phyloP scores from a whole-genome alignment of 2,113 vertebrate species.

The Pteruthius melanotis region DNA sequence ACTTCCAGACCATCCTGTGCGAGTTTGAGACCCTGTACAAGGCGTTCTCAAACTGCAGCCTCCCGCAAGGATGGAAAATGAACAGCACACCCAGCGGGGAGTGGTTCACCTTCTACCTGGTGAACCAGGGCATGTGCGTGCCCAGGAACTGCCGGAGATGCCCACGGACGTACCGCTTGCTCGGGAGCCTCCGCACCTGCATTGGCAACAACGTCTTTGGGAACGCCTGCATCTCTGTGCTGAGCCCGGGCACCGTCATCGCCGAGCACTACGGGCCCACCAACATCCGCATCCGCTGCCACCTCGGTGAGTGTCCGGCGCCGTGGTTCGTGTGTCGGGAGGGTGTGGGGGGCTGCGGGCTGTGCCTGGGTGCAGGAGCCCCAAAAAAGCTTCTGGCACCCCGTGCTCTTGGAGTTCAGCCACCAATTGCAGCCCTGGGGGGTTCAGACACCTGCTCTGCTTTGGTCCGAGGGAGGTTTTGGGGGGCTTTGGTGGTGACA shows the following conservation, averaged over 20 bases:
- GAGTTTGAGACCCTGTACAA: slow-evolving; percentile 94
- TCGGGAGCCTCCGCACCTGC: slow-evolving; percentile 95
- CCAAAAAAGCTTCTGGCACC: not conserved
- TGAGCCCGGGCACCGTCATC: slow-evolving; percentile 89
- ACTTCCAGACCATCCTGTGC: slow-evolving; percentile 89
- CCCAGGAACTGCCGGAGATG: slow-evolving; percentile 92
- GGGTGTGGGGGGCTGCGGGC: fast-evolving
- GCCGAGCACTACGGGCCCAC: slow-evolving; percentile 94
- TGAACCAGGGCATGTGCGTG: slow-evolving; percentile 92
- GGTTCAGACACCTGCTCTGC: not conserved
- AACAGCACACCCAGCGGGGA: slow-evolving; percentile 91
- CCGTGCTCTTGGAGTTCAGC: fast-evolving
- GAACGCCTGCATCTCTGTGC: slow-evolving; percentile 94
- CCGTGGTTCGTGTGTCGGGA: fast-evolving
- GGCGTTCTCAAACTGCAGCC: slow-evolving; percentile 85
- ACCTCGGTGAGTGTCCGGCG: slow-evolving; percentile 72
- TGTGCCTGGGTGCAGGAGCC: fast-evolving
- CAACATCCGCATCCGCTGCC: slow-evolving; percentile 96
- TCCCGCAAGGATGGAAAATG: slow-evolving; percentile 90
- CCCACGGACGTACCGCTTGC: slow-evolving; percentile 92
- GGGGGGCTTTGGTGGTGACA: not conserved
- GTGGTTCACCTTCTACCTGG: slow-evolving; percentile 96
- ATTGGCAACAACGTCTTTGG: slow-evolving; percentile 97
- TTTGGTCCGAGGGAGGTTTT: not conserved
- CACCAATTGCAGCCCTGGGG: fast-evolving